Percentiles rank a stretch among this genome's conserved stretches.
These are phyloP conservation scores for Aplodontia rufa DNA, from an alignment of 2,113 vertebrate genomes.

Conservation along the genomic window DNA sequence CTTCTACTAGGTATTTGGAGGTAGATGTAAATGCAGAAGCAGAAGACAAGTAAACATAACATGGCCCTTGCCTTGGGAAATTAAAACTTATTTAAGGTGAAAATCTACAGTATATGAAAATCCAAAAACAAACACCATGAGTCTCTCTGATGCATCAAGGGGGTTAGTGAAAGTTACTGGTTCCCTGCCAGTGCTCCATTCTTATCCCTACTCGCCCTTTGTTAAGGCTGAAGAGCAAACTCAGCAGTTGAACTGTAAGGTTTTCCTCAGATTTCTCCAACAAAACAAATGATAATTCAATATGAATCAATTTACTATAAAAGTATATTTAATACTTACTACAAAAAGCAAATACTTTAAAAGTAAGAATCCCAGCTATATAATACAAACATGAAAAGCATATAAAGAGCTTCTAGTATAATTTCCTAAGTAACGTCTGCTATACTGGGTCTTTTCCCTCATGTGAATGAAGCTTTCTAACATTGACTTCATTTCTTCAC, in stretches of 20 bases:
- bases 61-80: background rate
- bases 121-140: background rate
- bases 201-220: background rate
- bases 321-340: background rate
- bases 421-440: background rate
- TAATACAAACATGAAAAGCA: background rate
- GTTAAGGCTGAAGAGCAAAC: background rate
- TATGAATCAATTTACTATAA: background rate
- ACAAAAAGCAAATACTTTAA: background rate
- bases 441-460: background rate
- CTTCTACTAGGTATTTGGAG: background rate
- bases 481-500: background rate
- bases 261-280: background rate
- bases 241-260: background rate
- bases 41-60: background rate
- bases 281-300: background rate
- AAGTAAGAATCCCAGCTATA: background rate
- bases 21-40: background rate
- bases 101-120: background rate
- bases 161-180: background rate
- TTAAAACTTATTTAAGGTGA: background rate
- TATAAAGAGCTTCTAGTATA: background rate
- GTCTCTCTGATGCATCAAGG: background rate
- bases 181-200: fast-evolving
- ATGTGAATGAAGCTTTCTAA: background rate